phyloP scores from a whole-genome alignment of 2,888 invertebrate genomes.

The Dryadula phaetusa region DNA sequence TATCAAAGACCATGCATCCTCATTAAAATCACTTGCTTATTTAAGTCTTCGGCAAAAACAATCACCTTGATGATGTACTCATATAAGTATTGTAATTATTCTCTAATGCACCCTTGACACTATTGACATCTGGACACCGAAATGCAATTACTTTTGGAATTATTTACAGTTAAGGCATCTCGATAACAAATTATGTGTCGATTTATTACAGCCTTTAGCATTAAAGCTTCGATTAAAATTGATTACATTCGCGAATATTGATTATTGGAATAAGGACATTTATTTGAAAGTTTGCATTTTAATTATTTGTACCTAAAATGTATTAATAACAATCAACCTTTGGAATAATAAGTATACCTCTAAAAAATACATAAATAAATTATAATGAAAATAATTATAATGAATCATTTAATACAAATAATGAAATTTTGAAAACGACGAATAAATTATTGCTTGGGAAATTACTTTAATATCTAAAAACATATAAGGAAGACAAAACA shows the following conservation, averaged over 20 bases:
- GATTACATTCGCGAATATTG: constrained; percentile 25
- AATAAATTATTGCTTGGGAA: too few species aligned
- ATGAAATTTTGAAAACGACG: too few species aligned
- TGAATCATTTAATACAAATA: too few species aligned
- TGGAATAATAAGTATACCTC: too few species aligned
- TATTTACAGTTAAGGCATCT: constrained; percentile 42
- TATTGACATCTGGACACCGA: constrained; percentile 52
- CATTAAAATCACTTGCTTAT: constrained; percentile 8
- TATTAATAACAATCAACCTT: background rate
- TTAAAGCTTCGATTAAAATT: constrained; percentile 29
- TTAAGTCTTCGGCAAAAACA: constrained; percentile 13
- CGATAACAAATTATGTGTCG: constrained; percentile 19
- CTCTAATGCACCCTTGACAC: constrained; percentile 51
- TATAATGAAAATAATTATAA: too few species aligned
- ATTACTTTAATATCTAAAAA: too few species aligned
- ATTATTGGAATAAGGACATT: constrained; percentile 19
- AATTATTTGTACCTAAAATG: constrained; percentile 6
- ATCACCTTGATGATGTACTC: constrained; percentile 12
- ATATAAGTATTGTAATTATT: constrained; percentile 19
- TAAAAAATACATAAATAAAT: too few species aligned
- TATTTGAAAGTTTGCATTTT: constrained; percentile 8
- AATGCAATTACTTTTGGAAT: constrained; percentile 54
- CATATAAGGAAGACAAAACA: too few species aligned
- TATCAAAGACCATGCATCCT: constrained; percentile 7
- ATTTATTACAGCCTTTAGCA: constrained; percentile 19